Evolutionary conservation across 2,113 vertebrate species (phyloP).

Genomic region (Regulus satrapa): DNA sequence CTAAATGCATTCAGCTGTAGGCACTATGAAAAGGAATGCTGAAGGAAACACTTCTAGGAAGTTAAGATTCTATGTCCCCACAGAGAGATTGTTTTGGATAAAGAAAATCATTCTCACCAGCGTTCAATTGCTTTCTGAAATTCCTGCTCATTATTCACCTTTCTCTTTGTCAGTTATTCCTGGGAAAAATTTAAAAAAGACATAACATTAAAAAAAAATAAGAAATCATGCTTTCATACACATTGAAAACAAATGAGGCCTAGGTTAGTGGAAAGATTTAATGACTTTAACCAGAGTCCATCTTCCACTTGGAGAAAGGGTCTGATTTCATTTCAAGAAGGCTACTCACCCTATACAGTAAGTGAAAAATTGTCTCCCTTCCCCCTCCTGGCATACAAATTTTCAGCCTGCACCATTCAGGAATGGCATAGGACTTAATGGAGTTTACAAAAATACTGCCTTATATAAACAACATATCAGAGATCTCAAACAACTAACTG

Average conservation of each 20-base stretch:
- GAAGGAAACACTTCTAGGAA: not conserved
- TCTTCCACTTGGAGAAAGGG: not conserved
- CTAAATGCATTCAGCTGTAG: not conserved
- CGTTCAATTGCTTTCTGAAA: constrained; percentile 40
- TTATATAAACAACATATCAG: not conserved
- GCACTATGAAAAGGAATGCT: not conserved
- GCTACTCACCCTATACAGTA: not conserved
- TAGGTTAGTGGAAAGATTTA: not conserved
- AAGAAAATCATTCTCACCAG: not conserved
- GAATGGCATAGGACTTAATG: not conserved
- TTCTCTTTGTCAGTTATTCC: constrained; percentile 45
- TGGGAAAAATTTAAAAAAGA: not conserved
- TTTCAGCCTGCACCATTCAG: not conserved
- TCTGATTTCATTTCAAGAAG: not conserved
- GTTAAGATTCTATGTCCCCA: not conserved
- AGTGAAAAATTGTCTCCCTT: not conserved
- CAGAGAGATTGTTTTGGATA: not conserved
- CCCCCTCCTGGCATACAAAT: not conserved
- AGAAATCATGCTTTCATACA: not conserved
- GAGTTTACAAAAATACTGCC: not conserved
- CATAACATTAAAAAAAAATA: not conserved
- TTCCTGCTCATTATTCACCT: constrained; percentile 29
- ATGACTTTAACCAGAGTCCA: not conserved
- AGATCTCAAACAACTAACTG: not conserved
- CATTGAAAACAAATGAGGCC: not conserved